These are phyloP conservation scores for Nymphalis urticae DNA, from an alignment of 2,888 invertebrate genomes.

Conservation along the genomic window DNA sequence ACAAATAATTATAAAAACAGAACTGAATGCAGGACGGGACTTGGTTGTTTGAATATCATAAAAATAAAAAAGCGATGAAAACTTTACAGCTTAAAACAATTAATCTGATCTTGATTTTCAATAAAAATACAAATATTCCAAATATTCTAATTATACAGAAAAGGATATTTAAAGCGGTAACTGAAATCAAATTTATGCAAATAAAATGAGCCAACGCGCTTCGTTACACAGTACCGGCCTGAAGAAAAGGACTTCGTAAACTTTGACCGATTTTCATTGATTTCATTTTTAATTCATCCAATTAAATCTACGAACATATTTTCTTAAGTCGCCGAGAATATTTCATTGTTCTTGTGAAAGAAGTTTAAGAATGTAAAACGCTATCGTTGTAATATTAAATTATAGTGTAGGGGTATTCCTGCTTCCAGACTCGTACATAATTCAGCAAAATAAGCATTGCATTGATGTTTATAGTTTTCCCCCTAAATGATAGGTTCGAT, in stretches of 20 bases:
- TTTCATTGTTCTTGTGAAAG: neutral
- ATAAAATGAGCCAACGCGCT: constrained; percentile 73
- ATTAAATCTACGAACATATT: constrained; percentile 48
- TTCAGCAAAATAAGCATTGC: constrained; percentile 60
- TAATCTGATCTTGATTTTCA: constrained; percentile 24
- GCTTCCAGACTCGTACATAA: constrained; percentile 57
- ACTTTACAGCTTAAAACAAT: neutral
- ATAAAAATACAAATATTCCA: constrained; percentile 40
- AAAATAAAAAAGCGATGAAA: neutral
- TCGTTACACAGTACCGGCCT: constrained; percentile 71
- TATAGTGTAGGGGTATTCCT: constrained; percentile 42
- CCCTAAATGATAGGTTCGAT: constrained; percentile 63
- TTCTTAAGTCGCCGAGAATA: neutral
- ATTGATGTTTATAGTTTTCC: constrained; percentile 61
- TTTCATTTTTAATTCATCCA: constrained; percentile 57
- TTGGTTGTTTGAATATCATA: neutral
- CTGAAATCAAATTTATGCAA: constrained; percentile 71
- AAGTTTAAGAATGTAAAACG: neutral
- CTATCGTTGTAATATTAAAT: constrained; percentile 22
- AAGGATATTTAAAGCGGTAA: constrained; percentile 60
- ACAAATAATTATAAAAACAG: no score
- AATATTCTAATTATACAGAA: constrained; percentile 59
- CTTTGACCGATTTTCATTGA: constrained; percentile 59
- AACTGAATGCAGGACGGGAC: no score
- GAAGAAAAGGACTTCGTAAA: constrained; percentile 59